Evolutionary conservation across 2,888 invertebrate genomes (phyloP), one percentile per base, ranked within the genome.

Genomic region (Drosophila glabriapex): DNA sequence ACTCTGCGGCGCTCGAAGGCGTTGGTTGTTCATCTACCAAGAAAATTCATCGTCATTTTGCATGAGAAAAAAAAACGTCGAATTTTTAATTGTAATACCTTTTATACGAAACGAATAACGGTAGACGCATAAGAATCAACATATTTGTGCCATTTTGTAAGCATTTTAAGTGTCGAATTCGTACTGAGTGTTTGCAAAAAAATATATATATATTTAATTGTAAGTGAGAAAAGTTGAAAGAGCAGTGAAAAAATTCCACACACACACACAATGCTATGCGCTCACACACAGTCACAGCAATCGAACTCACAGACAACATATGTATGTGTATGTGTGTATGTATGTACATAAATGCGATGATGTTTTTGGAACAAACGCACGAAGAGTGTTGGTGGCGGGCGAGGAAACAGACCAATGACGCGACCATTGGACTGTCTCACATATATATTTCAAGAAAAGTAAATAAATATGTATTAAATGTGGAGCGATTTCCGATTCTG

Each of bases 41-140:
- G 87, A 87, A 85, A 79, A 91, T 91, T 90, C 92, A 91, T 91
- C 91, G 89, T 91, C 90, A 88, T 91, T 91, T 92, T 86, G 84
- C 84, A 86, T 89, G 88, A 88, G 83, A 87, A 90, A 89, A 90
- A 90, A 87, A 91, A 84, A 81, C 79, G 79, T 82, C 74, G 74
- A 82, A 76, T 87, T 88, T 90, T 79, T 87, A 82, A 87, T 85
- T 81, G 76, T 77, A 81, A 68, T 80, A 80, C 71, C 59, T 83
- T 89, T 90, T 82, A 78, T 80, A 86, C 86, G 81, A 84, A 82
- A 78, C 71, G 78, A 74, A 64, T 77, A 79, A 82, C 76, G 77
- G 74, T 88, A 81, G 82, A 73, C 74, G 82, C 68, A 81, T 83
- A 81, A 82, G 76, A 89, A 85, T 76, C 73, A 76, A 80, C 82